These are phyloP conservation scores for Cygnus atratus DNA, from an alignment of 2,113 vertebrate genomes.

Conservation along the genomic window DNA sequence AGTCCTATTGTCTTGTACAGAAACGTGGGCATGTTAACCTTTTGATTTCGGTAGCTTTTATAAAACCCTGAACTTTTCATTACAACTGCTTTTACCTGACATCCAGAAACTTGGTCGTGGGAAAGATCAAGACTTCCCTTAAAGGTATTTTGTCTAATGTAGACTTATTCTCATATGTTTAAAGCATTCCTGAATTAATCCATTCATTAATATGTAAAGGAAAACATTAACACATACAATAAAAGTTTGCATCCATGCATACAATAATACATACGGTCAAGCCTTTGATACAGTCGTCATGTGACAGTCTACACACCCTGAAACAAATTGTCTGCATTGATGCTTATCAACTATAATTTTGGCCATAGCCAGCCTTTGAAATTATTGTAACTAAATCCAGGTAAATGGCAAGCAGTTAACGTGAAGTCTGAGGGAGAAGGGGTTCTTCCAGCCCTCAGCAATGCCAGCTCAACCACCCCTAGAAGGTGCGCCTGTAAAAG, in stretches of 20 bases:
- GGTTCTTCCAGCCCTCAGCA: background rate
- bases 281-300: background rate
- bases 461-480: background rate
- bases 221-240: background rate
- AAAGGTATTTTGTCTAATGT: background rate
- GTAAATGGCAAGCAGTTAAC: background rate
- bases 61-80: background rate
- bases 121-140: background rate
- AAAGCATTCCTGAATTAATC: background rate
- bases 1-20: background rate
- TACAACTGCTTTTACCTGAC: background rate
- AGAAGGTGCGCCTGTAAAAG: background rate
- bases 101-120: background rate
- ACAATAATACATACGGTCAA: background rate
- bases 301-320: background rate
- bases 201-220: background rate
- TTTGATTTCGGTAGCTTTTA: background rate
- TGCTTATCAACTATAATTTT: background rate
- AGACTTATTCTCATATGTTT: background rate
- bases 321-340: background rate
- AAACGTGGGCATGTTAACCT: accelerated
- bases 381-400: background rate
- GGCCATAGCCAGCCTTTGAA: background rate
- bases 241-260: too few relatives aligned
- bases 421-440: background rate